These are phyloP conservation scores for Fukomys damarensis DNA, from an alignment of 2,113 vertebrate species.

Conservation along the genomic window DNA sequence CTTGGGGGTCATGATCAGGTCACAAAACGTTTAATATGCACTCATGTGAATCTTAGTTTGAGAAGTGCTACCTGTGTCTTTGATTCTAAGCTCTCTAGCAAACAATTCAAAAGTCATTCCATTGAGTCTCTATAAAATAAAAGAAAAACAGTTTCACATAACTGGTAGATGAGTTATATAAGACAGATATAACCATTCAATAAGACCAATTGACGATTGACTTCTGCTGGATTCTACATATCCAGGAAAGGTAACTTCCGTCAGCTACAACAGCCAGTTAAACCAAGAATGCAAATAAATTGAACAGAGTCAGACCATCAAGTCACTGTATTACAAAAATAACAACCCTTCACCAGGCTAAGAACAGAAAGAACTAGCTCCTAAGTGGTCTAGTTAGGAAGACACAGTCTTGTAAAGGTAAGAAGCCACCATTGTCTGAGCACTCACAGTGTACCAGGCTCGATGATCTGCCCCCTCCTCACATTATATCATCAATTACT, in stretches of 20 bases:
- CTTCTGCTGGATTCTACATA: neutral
- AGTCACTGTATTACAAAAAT: neutral
- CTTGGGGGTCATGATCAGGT: neutral
- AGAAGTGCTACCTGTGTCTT: neutral
- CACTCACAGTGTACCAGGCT: neutral
- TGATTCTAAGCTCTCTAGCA: neutral
- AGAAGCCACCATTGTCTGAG: neutral
- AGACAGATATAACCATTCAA: neutral
- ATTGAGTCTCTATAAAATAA: neutral
- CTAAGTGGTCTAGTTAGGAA: neutral
- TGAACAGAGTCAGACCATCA: slow-evolving; percentile 36
- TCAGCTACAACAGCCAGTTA: slow-evolving; percentile 23
- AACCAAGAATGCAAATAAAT: slow-evolving; percentile 44
- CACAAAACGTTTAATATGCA: neutral
- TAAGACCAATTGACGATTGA: neutral
- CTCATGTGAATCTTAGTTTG: no score
- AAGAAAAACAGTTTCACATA: neutral
- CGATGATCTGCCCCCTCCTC: neutral
- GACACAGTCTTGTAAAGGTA: neutral
- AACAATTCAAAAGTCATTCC: neutral
- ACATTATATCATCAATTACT: neutral
- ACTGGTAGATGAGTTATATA: neutral
- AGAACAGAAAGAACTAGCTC: slow-evolving; percentile 3
- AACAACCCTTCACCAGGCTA: slow-evolving; percentile 2
- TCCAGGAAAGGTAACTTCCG: neutral